Percentiles rank a stretch among this genome's conserved stretches.
These are phyloP conservation scores for Myxocyprinus asiaticus DNA, from an alignment of 2,113 vertebrate species.

Conservation along the genomic window DNA sequence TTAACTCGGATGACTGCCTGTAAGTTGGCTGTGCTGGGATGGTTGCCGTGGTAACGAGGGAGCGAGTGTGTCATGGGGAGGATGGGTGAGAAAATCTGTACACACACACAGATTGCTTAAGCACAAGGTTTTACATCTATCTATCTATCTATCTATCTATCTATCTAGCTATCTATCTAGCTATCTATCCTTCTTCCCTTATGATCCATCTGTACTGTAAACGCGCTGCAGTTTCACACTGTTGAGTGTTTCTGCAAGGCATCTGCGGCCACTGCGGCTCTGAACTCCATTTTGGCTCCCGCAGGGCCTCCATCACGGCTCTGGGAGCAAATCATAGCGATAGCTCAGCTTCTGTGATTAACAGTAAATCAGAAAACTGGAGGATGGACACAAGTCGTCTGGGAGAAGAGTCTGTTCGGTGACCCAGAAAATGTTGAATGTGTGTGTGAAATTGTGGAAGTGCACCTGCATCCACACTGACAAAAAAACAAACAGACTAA, in stretches of 20 bases:
- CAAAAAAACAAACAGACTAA: neutral
- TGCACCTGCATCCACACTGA: slow-evolving; percentile 20
- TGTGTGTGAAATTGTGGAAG: neutral
- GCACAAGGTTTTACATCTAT: neutral
- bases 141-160: neutral
- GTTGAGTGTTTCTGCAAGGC: slow-evolving; percentile 9
- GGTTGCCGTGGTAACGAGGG: slow-evolving; percentile 38
- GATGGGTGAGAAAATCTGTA: slow-evolving; percentile 44
- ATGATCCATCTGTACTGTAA: slow-evolving; percentile 1
- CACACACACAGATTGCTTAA: slow-evolving; percentile 6
- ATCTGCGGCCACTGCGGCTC: neutral
- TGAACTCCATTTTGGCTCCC: neutral
- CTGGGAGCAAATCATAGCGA: slow-evolving; percentile 1
- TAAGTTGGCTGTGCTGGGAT: neutral
- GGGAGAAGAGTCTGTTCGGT: neutral
- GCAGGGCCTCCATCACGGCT: slow-evolving; percentile 4
- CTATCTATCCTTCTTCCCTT: neutral
- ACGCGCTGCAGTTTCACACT: neutral
- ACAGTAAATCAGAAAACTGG: slow-evolving; percentile 12
- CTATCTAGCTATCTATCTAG: neutral
- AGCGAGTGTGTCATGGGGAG: slow-evolving; percentile 33
- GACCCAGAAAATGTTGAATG: neutral
- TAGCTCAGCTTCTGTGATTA: neutral
- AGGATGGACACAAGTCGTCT: neutral
- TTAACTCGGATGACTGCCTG: slow-evolving; percentile 37